Percentiles rank a stretch among this genome's conserved stretches.
These are phyloP conservation scores for Pogonomyrmex californicus DNA, from an alignment of 1,140 invertebrate species.

Conservation along the genomic window DNA sequence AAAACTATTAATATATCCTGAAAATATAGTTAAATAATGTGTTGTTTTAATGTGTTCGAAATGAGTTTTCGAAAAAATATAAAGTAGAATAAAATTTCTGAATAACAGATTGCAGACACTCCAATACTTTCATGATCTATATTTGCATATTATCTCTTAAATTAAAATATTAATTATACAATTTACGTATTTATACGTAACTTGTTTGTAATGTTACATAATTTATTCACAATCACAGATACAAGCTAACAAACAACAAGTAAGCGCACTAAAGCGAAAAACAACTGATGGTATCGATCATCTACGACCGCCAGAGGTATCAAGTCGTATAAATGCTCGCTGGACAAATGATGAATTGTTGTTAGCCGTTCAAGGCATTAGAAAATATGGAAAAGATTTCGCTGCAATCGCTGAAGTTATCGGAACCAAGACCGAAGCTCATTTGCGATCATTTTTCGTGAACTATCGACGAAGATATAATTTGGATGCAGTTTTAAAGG, in stretches of 20 bases:
- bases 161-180: conserved; percentile 28
- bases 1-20: background rate
- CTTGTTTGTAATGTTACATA: background rate
- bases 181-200: background rate
- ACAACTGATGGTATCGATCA: conserved; percentile 92
- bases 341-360: conserved; percentile 98
- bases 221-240: conserved; percentile 89
- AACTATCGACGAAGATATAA: conserved; percentile 97
- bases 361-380: conserved; percentile 96
- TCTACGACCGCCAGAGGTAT: conserved; percentile 90
- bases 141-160: conserved; percentile 32
- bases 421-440: conserved; percentile 97
- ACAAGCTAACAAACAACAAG: conserved; percentile 97
- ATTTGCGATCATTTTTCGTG: conserved; percentile 96
- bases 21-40: no score
- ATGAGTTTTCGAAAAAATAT: background rate
- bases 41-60: background rate
- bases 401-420: conserved; percentile 98
- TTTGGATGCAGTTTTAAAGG: conserved; percentile 95
- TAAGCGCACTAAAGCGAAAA: conserved; percentile 94
- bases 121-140: conserved; percentile 5
- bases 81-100: background rate
- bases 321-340: conserved; percentile 93
- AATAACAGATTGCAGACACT: background rate
- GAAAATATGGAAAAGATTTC: conserved; percentile 98